phyloP scores from a whole-genome alignment of 2,888 invertebrate species.

The Hyppa rectilinea region DNA sequence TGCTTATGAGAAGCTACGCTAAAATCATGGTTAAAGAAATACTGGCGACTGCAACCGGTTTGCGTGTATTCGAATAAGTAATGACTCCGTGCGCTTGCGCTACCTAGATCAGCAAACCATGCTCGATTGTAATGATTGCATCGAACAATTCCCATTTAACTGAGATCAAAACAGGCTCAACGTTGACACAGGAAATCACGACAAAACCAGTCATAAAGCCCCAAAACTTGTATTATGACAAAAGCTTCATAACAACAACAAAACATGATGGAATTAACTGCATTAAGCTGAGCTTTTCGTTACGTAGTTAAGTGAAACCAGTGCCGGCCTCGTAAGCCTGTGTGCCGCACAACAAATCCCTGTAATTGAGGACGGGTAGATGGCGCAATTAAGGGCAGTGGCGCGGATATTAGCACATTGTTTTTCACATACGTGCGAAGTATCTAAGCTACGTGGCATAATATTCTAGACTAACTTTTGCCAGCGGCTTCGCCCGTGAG shows the following conservation, averaged over 20 bases:
- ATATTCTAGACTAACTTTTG: too few species aligned
- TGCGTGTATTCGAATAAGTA: too few species aligned
- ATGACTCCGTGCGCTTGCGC: too few species aligned
- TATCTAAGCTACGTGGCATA: conserved; percentile 11
- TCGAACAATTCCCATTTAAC: too few species aligned
- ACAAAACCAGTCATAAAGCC: not conserved
- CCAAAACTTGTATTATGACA: not conserved
- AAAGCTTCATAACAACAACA: conserved; percentile 6
- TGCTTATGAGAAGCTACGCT: too few species aligned
- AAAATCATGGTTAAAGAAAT: too few species aligned
- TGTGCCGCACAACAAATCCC: conserved; percentile 37
- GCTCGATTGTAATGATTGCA: too few species aligned
- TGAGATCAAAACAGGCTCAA: not conserved
- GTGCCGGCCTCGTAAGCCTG: conserved; percentile 21
- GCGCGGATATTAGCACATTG: conserved; percentile 39
- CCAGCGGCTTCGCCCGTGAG: too few species aligned
- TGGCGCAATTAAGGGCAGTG: conserved; percentile 48
- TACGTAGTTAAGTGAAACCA: conserved; percentile 29
- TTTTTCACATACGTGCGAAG: conserved; percentile 8
- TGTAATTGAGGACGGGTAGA: conserved; percentile 43
- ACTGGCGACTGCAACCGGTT: too few species aligned
- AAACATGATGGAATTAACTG: conserved; percentile 3
- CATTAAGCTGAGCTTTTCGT: conserved; percentile 15
- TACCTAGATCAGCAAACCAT: too few species aligned
- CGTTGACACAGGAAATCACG: too few species aligned